These are phyloP conservation scores for Petroica traversi DNA, from an alignment of 2,113 vertebrate species.

Conservation along the genomic window DNA sequence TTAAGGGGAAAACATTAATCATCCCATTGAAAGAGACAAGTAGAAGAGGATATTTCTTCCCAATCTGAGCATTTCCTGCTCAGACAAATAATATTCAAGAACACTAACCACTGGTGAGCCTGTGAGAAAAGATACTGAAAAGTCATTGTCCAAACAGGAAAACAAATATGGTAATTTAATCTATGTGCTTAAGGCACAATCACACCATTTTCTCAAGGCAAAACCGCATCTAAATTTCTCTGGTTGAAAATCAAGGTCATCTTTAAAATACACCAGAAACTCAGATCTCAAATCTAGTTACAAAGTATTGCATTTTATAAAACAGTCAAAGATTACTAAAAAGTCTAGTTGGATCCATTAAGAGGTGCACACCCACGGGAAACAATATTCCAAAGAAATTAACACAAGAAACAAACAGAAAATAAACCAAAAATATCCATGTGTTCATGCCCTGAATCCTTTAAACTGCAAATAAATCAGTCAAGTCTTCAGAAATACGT, in stretches of 20 bases:
- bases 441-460: neutral
- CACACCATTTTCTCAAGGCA: neutral
- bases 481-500: neutral
- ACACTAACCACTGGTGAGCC: neutral
- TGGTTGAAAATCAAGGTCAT: neutral
- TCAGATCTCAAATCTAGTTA: neutral
- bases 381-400: neutral
- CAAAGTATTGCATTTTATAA: neutral
- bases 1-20: neutral
- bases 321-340: neutral
- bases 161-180: neutral
- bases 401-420: neutral
- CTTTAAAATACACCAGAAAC: neutral
- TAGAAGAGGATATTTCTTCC: neutral
- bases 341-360: neutral
- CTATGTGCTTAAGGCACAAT: neutral
- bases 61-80: neutral
- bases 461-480: neutral
- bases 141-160: neutral
- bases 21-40: neutral
- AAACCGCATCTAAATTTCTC: neutral
- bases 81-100: neutral
- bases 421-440: neutral
- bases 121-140: neutral
- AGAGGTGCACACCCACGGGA: neutral